Evolutionary conservation across 2,797 vertebrate genomes (phyloP).

Genomic region (Polyboroides typus): DNA sequence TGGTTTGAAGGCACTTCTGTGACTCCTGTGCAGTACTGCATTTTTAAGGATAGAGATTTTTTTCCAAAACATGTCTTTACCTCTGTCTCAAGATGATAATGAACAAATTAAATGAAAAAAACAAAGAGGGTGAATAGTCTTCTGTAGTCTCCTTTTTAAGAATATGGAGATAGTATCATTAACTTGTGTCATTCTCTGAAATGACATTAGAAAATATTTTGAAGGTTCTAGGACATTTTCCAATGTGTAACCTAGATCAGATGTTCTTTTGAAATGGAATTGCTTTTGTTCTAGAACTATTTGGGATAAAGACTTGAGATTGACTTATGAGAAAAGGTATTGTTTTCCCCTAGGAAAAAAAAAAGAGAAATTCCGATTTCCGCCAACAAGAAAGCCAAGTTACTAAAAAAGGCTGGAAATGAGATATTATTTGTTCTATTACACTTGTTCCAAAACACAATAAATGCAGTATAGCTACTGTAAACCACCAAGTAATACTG

Average conservation of each 20-base stretch:
- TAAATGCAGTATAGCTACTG: neutral
- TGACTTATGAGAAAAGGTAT: neutral
- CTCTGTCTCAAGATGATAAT: neutral
- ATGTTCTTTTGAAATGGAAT: neutral
- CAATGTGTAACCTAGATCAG: neutral
- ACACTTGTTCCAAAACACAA: neutral
- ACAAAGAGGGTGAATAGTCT: neutral
- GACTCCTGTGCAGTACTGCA: neutral
- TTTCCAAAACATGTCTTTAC: neutral
- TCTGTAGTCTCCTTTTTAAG: neutral
- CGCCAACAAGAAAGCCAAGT: neutral
- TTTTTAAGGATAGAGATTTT: neutral
- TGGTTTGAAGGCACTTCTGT: neutral
- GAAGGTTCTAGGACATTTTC: neutral
- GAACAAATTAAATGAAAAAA: neutral
- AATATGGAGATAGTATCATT: neutral
- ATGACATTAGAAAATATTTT: neutral
- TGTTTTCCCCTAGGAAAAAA: neutral
- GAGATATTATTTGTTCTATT: neutral
- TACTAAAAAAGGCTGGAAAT: neutral
- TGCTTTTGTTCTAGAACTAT: neutral
- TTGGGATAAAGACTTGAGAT: neutral
- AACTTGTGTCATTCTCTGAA: neutral
- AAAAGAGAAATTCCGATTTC: neutral
- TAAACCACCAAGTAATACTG: neutral